Evolutionary conservation across 2,888 invertebrate species (phyloP).

Genomic region (Myathropa florea): DNA sequence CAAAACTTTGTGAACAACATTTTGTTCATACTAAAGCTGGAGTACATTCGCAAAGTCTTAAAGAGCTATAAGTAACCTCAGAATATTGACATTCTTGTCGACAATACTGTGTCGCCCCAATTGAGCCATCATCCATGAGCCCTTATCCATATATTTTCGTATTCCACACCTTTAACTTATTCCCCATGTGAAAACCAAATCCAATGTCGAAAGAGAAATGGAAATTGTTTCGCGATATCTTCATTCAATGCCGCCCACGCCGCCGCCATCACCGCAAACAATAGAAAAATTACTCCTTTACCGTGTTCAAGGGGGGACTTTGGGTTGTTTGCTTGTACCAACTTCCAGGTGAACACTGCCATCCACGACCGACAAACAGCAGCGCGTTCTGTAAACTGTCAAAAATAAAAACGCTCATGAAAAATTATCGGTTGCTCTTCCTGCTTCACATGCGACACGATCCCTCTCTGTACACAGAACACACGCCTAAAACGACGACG

Average conservation of each 20-base stretch:
- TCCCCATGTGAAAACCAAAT: slow-evolving; percentile 1
- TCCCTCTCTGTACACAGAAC: not conserved
- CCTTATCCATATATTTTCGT: slow-evolving; percentile 24
- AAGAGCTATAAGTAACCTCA: no score
- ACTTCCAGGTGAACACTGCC: slow-evolving; percentile 45
- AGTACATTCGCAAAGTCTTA: no score
- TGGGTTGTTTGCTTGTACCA: slow-evolving; percentile 11
- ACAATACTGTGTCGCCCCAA: not conserved
- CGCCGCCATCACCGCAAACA: not conserved
- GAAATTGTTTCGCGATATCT: slow-evolving; percentile 43
- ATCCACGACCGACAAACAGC: not conserved
- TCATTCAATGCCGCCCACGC: not conserved
- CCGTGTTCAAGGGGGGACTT: not conserved
- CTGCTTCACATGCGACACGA: not conserved
- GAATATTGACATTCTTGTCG: not conserved
- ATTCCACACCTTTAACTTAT: slow-evolving; percentile 17
- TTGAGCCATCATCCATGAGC: slow-evolving; percentile 27
- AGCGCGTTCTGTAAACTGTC: slow-evolving; percentile 43
- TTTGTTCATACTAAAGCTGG: no score
- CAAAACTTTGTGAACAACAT: no score
- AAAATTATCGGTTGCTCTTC: slow-evolving; percentile 47
- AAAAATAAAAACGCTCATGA: slow-evolving; percentile 59
- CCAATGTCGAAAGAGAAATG: slow-evolving; percentile 27
- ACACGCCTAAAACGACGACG: not conserved
- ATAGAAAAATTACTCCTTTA: not conserved